phyloP scores from a whole-genome alignment of 2,888 invertebrate genomes.

The Oxystoma pomonae region DNA sequence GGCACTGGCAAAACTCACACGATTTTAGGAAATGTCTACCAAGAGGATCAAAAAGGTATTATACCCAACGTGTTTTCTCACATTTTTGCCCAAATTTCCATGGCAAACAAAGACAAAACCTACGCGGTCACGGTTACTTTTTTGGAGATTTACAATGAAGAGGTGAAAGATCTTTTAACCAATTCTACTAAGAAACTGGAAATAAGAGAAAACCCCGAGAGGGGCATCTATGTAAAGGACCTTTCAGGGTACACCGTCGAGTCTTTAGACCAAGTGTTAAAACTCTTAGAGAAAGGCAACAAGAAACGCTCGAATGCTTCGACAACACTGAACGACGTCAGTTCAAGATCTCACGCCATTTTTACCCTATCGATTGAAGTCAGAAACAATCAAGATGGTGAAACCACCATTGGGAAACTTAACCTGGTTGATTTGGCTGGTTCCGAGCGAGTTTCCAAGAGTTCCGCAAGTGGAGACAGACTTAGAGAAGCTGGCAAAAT shows the following conservation, averaged over 20 bases:
- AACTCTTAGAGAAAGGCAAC: conserved; percentile 91
- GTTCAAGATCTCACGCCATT: conserved; percentile 93
- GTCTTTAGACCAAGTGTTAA: conserved; percentile 91
- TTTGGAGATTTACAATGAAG: conserved; percentile 97
- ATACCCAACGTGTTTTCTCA: conserved; percentile 98
- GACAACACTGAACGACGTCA: conserved; percentile 93
- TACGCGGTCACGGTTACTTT: conserved; percentile 95
- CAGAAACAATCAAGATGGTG: conserved; percentile 73
- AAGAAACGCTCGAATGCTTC: conserved; percentile 75
- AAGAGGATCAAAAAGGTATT: conserved; percentile 85
- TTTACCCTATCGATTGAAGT: conserved; percentile 96
- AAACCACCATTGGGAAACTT: conserved; percentile 85
- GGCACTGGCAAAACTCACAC: conserved; percentile 98
- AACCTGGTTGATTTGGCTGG: conserved; percentile 95
- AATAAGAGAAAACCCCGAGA: conserved; percentile 89
- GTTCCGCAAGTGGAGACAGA: conserved; percentile 84
- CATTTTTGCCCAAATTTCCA: conserved; percentile 92
- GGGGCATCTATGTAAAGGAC: conserved; percentile 95
- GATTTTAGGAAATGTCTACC: conserved; percentile 85
- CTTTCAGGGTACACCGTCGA: conserved; percentile 91
- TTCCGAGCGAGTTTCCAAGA: conserved; percentile 94
- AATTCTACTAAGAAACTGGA: conserved; percentile 67
- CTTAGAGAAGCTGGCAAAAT: conserved; percentile 95
- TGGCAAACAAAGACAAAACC: conserved; percentile 69
- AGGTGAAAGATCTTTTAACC: conserved; percentile 76